Base-by-base conservation (phyloP, 2,113 vertebrate genomes). In the Myiozetetes cayanensis region DNA sequence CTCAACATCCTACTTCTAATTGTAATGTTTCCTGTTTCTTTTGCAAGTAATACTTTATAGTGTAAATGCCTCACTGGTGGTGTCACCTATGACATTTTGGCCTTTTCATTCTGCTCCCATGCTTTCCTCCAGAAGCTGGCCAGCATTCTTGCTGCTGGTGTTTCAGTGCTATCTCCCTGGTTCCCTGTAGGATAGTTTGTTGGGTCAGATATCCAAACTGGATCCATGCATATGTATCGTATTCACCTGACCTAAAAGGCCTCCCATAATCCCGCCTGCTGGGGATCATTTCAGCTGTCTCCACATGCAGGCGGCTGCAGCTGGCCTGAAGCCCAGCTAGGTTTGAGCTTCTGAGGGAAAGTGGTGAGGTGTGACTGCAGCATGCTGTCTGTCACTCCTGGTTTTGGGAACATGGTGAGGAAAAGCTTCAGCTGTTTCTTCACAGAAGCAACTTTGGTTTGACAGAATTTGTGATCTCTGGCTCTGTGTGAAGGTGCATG, bases 181-280 rank as follows among this genome's bases (percentile, higher is more conserved):
- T 62, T 94, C 66, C 63, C 83, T 47, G 72, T 12, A 41, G 75
- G 58, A 72, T 66, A 66, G 83, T 79, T 92, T 55, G 82, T 46
- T 62, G 96, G 94, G 83, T 97, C 92, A 84, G 72, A 71, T 96
- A 81, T 63, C 90, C 90, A 70, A 39, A 74, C 55, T 73, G 47
- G 75, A 84, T 88, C 79, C 0, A 0, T 78, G 70, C 35, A 4
- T 72, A 47, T 56, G 88, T 90, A 95, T 96, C 75, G 1, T 77
- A 31, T 97, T 95, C 90, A 83, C 89, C 90, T 77, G 85, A 90
- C 96, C 83, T 84, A 70, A 68, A 80, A 53, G 85, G 79, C 83
- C 83, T 95, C 90, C 83, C 86, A 67, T 47, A 68, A 61, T 83
- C 79, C 94, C 2, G 6, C 24, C 3, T 75, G 56, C 77, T 39